Conservation (phyloP, 2,797 vertebrate genomes). For the Molossus molossus region DNA sequence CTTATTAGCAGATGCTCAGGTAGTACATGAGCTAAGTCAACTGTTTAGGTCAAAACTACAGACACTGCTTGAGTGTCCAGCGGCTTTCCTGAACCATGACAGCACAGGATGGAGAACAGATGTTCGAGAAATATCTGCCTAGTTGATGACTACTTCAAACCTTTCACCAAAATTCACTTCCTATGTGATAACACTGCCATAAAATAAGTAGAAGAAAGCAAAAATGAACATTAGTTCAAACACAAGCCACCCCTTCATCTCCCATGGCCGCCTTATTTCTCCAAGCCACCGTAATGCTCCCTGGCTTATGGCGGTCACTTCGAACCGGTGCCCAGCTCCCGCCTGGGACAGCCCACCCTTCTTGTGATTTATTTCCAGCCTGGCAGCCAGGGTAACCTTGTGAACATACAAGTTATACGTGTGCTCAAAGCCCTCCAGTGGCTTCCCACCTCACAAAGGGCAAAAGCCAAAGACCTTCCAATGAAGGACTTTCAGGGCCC, state of each 20-base stretch:
- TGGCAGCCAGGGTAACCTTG: background rate
- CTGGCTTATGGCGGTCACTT: background rate
- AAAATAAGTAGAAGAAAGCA: background rate
- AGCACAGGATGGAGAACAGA: background rate
- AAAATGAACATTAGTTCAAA: background rate
- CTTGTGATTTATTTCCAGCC: background rate
- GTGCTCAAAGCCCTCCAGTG: background rate
- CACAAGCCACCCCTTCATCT: background rate
- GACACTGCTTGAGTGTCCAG: background rate
- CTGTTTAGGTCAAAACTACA: background rate
- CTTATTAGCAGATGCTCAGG: background rate
- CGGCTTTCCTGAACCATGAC: background rate
- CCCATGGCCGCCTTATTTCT: background rate
- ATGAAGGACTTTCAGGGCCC: background rate
- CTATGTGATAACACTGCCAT: background rate
- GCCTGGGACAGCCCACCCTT: background rate
- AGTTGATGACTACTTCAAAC: background rate
- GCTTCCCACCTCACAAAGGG: background rate
- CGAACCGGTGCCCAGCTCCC: background rate
- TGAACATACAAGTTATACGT: rapidly evolving
- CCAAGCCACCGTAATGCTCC: background rate
- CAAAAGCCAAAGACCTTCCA: background rate
- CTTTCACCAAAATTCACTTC: background rate
- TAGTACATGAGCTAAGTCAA: background rate
- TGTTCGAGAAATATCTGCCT: background rate